Conservation (phyloP, 2,797 vertebrate genomes). For the Sus cebifrons region DNA sequence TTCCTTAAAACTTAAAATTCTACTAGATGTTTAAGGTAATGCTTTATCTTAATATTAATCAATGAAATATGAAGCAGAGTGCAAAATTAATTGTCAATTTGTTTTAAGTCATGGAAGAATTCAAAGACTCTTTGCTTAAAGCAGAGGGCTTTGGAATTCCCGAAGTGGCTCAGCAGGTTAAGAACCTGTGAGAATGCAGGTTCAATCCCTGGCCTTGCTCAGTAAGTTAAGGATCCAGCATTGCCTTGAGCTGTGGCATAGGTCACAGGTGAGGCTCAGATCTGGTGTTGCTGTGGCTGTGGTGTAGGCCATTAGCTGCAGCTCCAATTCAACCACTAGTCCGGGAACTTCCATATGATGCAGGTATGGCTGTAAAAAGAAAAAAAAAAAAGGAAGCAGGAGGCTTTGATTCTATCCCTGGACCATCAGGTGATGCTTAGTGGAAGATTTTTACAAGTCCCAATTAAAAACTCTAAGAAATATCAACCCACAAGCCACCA, state of each 20-base stretch:
- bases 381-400: background rate
- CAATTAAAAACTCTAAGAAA: background rate
- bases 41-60: constrained; percentile 25
- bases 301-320: no score
- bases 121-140: constrained; percentile 26
- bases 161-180: no score
- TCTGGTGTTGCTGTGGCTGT: no score
- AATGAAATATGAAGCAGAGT: constrained; percentile 23
- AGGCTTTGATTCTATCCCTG: background rate
- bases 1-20: constrained; percentile 43
- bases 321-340: no score
- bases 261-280: no score
- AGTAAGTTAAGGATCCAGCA: no score
- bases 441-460: background rate
- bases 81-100: constrained; percentile 33
- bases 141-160: background rate
- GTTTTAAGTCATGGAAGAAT: constrained; percentile 25
- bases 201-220: no score
- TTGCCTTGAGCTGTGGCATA: no score
- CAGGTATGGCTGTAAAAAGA: no score
- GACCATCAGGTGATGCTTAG: background rate
- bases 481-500: background rate
- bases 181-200: no score
- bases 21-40: background rate
- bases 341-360: no score